Conservation (phyloP, 2,888 invertebrate genomes). For the Ctenicera cuprea region DNA sequence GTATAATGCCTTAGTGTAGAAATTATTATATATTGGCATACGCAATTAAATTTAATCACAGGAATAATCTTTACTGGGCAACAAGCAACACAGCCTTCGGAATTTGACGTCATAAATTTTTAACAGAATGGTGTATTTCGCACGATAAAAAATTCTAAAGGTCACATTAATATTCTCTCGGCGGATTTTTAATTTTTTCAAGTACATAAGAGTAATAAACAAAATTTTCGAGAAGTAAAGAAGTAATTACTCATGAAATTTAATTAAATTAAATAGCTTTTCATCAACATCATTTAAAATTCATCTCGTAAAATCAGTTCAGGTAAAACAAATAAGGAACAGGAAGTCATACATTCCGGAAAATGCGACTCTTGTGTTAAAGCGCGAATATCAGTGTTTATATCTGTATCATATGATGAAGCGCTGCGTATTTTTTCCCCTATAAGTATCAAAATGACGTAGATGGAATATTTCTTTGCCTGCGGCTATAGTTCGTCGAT, state of each 20-base stretch:
- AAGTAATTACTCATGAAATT: neutral
- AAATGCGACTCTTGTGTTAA: conserved; percentile 6
- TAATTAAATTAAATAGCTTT: neutral
- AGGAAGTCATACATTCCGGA: conserved; percentile 15
- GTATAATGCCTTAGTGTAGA: conserved; percentile 32
- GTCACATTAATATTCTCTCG: conserved; percentile 49
- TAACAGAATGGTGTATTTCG: conserved; percentile 48
- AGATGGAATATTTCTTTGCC: conserved; percentile 22
- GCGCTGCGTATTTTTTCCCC: neutral
- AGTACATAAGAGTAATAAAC: neutral
- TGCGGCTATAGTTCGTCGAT: conserved; percentile 3
- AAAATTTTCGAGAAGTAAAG: neutral
- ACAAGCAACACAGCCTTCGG: conserved; percentile 45
- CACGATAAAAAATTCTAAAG: conserved; percentile 49
- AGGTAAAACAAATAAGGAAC: conserved; percentile 1
- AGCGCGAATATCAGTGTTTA: neutral
- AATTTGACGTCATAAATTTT: conserved; percentile 52
- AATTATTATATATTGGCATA: conserved; percentile 42
- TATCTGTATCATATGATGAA: neutral
- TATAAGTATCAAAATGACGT: conserved; percentile 14
- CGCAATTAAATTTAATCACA: conserved; percentile 49
- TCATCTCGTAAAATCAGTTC: conserved; percentile 5
- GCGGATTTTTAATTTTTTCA: conserved; percentile 30
- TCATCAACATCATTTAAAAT: neutral
- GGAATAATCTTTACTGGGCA: conserved; percentile 45